A percentile compares a stretch with the other conserved stretches of the same genome.
Conservation (phyloP, 2,113 vertebrate species). For the Dicrurus megarhynchus region DNA sequence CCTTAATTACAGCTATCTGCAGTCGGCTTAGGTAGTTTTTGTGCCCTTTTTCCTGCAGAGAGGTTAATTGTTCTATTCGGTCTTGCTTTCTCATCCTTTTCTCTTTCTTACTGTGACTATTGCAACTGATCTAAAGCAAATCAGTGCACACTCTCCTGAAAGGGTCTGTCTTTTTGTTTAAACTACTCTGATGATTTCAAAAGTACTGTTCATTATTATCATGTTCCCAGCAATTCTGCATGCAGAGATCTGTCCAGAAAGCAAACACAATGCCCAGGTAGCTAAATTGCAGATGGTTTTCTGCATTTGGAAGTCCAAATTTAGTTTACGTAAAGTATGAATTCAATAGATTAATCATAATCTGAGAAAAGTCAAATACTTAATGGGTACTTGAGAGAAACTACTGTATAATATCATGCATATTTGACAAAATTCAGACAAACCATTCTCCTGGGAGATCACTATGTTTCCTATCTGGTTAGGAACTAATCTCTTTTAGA, state of each 20-base stretch:
- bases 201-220: not conserved
- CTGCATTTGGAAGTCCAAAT: not conserved
- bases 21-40: not conserved
- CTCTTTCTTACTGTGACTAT: not conserved
- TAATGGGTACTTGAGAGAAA: not conserved
- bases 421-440: not conserved
- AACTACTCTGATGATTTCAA: not conserved
- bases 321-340: not conserved
- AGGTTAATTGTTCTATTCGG: slow-evolving; percentile 16
- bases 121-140: not conserved
- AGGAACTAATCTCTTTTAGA: not conserved
- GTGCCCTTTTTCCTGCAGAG: not conserved
- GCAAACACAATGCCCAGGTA: not conserved
- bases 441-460: not conserved
- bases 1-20: slow-evolving; percentile 9
- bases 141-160: not conserved
- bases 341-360: not conserved
- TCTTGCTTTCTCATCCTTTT: not conserved
- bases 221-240: not conserved
- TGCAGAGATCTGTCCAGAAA: not conserved
- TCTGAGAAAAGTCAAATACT: not conserved
- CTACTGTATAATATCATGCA: not conserved
- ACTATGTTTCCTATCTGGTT: not conserved
- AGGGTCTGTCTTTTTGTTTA: not conserved
- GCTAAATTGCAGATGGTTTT: not conserved